These are phyloP conservation scores for Pycnonotus jocosus DNA, from an alignment of 2,113 vertebrate genomes.

Conservation along the genomic window DNA sequence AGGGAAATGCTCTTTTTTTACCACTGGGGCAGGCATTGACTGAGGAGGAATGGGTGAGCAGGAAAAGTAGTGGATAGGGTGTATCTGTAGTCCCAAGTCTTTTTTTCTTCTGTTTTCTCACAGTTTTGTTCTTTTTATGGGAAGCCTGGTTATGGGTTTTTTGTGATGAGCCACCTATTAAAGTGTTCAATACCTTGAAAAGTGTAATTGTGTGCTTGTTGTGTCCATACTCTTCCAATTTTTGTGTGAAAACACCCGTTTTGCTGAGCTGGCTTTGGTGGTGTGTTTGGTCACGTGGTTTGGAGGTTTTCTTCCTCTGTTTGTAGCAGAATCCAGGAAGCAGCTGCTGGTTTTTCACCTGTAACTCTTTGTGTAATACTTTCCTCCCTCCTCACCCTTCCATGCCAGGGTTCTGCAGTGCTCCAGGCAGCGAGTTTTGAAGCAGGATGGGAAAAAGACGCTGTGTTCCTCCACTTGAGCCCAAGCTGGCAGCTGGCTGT, in stretches of 20 bases:
- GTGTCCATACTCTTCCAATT: neutral
- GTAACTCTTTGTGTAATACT: neutral
- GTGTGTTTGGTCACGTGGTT: fast-evolving
- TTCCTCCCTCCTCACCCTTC: neutral
- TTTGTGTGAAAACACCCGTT: neutral
- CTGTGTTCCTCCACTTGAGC: constrained; percentile 82
- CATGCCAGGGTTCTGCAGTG: constrained; percentile 74
- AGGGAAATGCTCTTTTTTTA: neutral
- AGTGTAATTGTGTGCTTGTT: neutral
- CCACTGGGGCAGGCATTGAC: neutral
- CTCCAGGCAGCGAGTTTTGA: constrained; percentile 68
- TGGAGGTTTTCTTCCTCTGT: neutral
- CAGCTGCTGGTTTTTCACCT: neutral
- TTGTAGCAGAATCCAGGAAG: neutral
- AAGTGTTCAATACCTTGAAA: neutral
- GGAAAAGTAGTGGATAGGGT: neutral
- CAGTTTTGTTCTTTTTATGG: neutral
- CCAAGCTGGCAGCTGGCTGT: constrained; percentile 84
- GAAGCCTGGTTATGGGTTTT: fast-evolving
- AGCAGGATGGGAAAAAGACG: constrained; percentile 87
- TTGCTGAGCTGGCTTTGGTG: neutral
- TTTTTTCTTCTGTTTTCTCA: neutral
- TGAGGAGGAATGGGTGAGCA: neutral
- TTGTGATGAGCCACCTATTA: neutral
- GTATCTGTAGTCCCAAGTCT: neutral